Conservation (phyloP, 2,797 vertebrate genomes). For the Clarias fuscus region DNA sequence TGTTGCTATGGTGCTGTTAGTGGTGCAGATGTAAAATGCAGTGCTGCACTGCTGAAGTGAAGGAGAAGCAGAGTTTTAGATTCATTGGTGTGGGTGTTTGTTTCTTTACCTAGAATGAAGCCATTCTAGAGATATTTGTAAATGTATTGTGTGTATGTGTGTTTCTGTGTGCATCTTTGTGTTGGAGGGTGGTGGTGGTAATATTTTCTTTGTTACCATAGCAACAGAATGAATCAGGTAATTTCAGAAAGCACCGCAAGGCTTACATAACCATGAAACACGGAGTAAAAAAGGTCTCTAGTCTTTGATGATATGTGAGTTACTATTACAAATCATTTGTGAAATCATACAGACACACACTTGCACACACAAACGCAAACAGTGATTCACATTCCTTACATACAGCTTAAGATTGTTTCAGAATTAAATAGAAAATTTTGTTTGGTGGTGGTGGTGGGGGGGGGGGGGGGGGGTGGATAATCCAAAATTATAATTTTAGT, state of each 20-base stretch:
- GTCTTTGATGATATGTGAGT: slow-evolving; percentile 16
- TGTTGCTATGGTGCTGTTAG: slow-evolving; percentile 13
- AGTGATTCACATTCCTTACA: background rate
- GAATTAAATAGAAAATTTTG: background rate
- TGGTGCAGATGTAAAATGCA: slow-evolving; percentile 32
- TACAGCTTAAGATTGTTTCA: background rate
- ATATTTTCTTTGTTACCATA: slow-evolving; percentile 42
- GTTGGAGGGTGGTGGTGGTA: background rate
- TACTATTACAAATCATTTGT: slow-evolving; percentile 35
- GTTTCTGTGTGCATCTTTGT: background rate
- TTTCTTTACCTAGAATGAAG: slow-evolving; percentile 26
- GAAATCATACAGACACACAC: slow-evolving; percentile 8
- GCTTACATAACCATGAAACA: slow-evolving; percentile 35
- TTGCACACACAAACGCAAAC: slow-evolving; percentile 3
- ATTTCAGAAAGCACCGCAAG: slow-evolving; percentile 36
- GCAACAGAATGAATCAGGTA: slow-evolving; percentile 39
- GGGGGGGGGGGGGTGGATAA: background rate
- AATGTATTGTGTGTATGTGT: slow-evolving; percentile 27
- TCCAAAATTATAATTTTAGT: background rate
- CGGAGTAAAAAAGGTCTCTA: background rate
- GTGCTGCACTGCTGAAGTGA: slow-evolving; percentile 28
- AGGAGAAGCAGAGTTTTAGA: slow-evolving; percentile 25
- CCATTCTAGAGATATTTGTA: slow-evolving; percentile 31
- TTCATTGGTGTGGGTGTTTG: slow-evolving; percentile 34
- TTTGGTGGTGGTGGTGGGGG: too few species aligned